Evolutionary conservation across 2,888 invertebrate species (phyloP).

Genomic region (Timandra comae): DNA sequence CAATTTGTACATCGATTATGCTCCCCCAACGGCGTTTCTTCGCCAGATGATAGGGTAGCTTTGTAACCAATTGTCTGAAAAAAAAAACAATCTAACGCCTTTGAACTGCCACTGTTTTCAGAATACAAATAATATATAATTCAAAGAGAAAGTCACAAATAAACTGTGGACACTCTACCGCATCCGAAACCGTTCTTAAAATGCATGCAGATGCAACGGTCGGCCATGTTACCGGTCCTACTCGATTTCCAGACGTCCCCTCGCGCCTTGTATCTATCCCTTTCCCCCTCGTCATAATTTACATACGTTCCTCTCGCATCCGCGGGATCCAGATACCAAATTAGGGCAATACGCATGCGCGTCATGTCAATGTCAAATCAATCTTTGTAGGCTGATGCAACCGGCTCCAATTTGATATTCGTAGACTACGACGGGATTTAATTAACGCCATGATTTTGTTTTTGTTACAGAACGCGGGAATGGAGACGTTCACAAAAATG

Average conservation of each 20-base stretch:
- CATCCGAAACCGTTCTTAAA: conserved; percentile 36
- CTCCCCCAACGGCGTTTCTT: conserved; percentile 1
- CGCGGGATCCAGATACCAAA: conserved; percentile 46
- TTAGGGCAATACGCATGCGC: conserved; percentile 74
- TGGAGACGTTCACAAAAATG: conserved; percentile 1
- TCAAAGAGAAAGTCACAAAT: conserved; percentile 28
- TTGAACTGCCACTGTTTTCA: conserved; percentile 5
- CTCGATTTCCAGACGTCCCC: conserved; percentile 38
- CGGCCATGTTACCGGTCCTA: conserved; percentile 59
- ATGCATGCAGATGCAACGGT: conserved; percentile 65
- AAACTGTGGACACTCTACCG: conserved; percentile 24
- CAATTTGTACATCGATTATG: neutral
- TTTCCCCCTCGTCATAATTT: conserved; percentile 26
- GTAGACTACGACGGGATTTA: conserved; percentile 24
- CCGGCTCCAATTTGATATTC: conserved; percentile 35
- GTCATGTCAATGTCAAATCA: conserved; percentile 74
- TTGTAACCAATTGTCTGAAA: neutral
- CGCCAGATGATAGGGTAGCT: conserved; percentile 11
- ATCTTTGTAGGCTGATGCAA: conserved; percentile 73
- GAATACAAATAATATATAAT: conserved; percentile 13
- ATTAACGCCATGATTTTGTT: conserved; percentile 28
- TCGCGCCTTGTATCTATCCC: conserved; percentile 37
- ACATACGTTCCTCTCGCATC: conserved; percentile 36
- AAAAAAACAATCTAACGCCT: neutral
- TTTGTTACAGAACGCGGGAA: conserved; percentile 40